phyloP scores from a whole-genome alignment of 2,888 invertebrate genomes.

The Chorisops tibialis region DNA sequence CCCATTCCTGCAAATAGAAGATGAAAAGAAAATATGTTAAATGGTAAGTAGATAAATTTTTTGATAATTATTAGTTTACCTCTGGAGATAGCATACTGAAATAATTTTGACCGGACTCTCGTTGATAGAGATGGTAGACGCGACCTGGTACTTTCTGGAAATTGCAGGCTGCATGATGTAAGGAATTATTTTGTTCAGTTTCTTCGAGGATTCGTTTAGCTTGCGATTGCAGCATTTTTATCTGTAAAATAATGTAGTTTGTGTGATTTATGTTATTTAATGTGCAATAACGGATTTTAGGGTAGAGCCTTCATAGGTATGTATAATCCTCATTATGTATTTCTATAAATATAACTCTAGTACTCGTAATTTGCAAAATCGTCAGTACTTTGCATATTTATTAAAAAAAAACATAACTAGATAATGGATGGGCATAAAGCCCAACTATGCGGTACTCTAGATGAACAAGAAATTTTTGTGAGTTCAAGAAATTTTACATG shows the following conservation, averaged over 20 bases:
- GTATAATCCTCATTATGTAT: no score
- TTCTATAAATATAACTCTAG: no score
- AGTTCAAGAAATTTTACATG: no score
- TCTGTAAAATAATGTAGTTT: constrained; percentile 47
- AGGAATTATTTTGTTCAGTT: constrained; percentile 56
- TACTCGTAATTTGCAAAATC: no score
- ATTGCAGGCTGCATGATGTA: constrained; percentile 72
- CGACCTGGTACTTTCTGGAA: constrained; percentile 69
- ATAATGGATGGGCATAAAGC: no score
- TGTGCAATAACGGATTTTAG: no score
- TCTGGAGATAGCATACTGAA: constrained; percentile 72
- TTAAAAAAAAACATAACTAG: no score
- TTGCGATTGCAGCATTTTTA: constrained; percentile 64
- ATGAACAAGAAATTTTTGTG: no score
- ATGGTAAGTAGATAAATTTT: neutral
- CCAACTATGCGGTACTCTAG: no score
- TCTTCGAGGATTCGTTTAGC: constrained; percentile 60
- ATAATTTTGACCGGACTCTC: constrained; percentile 63
- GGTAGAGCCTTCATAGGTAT: no score
- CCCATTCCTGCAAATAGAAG: constrained; percentile 64
- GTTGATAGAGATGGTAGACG: constrained; percentile 67
- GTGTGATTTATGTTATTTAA: no score
- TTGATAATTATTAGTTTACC: constrained; percentile 53
- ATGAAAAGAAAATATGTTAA: neutral
- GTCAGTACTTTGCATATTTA: no score